phyloP scores from a whole-genome alignment of 2,797 vertebrate genomes.

The Pseudomugil gertrudae region DNA sequence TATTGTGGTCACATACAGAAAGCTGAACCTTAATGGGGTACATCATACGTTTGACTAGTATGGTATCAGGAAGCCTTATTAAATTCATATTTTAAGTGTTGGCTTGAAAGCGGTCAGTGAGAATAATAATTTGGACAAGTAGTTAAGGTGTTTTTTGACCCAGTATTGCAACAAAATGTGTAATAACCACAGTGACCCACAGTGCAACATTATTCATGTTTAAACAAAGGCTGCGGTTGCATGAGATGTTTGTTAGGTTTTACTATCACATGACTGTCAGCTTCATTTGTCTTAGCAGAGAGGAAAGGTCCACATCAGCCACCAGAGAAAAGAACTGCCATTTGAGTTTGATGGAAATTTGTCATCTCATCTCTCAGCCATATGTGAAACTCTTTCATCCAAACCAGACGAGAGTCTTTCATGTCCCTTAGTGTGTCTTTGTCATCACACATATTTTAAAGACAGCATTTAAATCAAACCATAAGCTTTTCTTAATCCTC shows the following conservation, averaged over 20 bases:
- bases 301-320: too few relatives aligned
- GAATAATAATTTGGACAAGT: too few relatives aligned
- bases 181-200: background rate
- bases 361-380: background rate
- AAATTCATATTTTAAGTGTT: too few relatives aligned
- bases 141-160: too few relatives aligned
- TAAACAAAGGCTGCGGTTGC: background rate
- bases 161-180: too few relatives aligned
- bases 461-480: background rate
- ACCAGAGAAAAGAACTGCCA: background rate
- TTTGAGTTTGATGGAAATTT: background rate
- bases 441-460: background rate
- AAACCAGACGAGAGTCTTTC: background rate
- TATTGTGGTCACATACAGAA: too few relatives aligned
- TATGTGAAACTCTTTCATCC: too few relatives aligned
- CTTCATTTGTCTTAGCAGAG: too few relatives aligned
- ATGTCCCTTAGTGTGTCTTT: background rate
- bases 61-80: too few relatives aligned
- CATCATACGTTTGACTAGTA: too few relatives aligned
- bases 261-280: background rate
- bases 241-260: background rate
- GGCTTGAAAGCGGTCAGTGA: too few relatives aligned
- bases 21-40: too few relatives aligned
- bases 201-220: background rate
- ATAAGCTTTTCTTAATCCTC: background rate